Percentiles rank a stretch among this genome's conserved stretches.
These are phyloP conservation scores for Colletes latitarsis DNA, from an alignment of 1,140 invertebrate genomes.

Conservation along the genomic window DNA sequence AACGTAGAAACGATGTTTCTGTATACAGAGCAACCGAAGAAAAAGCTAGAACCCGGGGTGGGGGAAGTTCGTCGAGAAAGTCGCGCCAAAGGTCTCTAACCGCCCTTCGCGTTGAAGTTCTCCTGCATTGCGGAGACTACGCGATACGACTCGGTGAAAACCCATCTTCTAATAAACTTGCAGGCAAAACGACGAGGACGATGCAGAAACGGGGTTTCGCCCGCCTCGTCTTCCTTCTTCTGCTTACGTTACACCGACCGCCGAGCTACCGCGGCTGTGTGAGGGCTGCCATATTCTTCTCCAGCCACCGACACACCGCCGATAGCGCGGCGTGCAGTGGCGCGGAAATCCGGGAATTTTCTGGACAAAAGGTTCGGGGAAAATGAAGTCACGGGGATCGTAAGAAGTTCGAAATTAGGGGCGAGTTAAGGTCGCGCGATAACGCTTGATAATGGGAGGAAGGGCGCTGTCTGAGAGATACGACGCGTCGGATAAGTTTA, in stretches of 20 bases:
- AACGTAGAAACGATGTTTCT: slow-evolving; percentile 4
- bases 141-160: slow-evolving; percentile 27
- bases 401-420: slow-evolving; percentile 39
- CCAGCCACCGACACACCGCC: not conserved
- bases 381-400: slow-evolving; percentile 30
- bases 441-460: slow-evolving; percentile 14
- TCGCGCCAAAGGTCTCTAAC: not conserved
- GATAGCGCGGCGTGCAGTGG: not conserved
- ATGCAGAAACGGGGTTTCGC: slow-evolving; percentile 42
- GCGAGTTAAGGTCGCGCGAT: slow-evolving; percentile 6
- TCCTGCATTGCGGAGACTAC: slow-evolving; percentile 25
- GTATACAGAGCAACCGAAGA: not conserved
- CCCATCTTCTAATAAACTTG: slow-evolving; percentile 64
- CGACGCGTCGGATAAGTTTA: not conserved
- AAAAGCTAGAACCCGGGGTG: not conserved
- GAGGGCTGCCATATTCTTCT: not conserved
- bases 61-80: slow-evolving; percentile 2
- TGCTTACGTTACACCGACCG: slow-evolving; percentile 5
- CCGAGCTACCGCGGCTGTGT: not conserved
- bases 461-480: slow-evolving; percentile 24
- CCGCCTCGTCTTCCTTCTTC: not conserved
- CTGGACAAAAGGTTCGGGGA: slow-evolving; percentile 31
- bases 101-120: slow-evolving; percentile 15
- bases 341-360: slow-evolving; percentile 33
- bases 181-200: slow-evolving; percentile 37